Evolutionary conservation across 2,113 vertebrate species (phyloP).

Genomic region (Apteryx mantelli): DNA sequence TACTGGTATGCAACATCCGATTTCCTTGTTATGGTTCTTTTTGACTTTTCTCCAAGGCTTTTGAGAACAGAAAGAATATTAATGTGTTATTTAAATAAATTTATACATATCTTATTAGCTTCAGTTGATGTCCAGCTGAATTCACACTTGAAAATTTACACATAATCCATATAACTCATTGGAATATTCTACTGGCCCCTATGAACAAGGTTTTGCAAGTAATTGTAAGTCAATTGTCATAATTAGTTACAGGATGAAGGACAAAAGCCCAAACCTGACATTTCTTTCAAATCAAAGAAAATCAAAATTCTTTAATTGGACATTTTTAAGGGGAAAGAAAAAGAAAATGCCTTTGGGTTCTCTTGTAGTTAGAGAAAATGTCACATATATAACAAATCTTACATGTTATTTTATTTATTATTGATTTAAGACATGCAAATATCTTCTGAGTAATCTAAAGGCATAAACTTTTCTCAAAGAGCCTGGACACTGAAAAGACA

Average conservation of each 20-base stretch:
- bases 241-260: neutral
- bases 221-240: neutral
- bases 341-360: neutral
- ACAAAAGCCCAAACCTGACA: neutral
- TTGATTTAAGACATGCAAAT: neutral
- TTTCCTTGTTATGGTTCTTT: neutral
- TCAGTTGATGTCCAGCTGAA: neutral
- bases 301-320: neutral
- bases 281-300: slow-evolving; percentile 20
- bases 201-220: neutral
- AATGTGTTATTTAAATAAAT: neutral
- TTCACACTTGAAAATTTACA: neutral
- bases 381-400: neutral
- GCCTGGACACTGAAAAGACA: neutral
- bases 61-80: neutral
- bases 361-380: neutral
- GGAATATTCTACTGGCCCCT: neutral
- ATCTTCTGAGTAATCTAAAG: neutral
- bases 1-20: neutral
- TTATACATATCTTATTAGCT: neutral
- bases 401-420: neutral
- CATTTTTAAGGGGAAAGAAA: neutral
- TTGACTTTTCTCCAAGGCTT: neutral
- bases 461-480: neutral
- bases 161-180: neutral